Conservation (phyloP, 2,113 vertebrate genomes). For the Alligator sinensis region DNA sequence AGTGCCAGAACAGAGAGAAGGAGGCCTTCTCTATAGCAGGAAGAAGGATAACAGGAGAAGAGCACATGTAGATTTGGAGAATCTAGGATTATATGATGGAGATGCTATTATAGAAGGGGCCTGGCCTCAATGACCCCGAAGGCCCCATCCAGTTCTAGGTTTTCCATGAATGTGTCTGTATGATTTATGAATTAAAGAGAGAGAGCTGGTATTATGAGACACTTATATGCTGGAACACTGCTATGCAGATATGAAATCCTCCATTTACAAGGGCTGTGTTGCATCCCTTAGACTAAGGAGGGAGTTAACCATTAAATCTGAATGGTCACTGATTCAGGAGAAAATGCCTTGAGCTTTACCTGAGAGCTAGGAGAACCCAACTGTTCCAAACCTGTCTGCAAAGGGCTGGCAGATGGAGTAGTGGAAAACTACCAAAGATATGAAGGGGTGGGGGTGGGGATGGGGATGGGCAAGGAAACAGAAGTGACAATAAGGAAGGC, state of each 20-base stretch:
- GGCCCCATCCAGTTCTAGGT: no score
- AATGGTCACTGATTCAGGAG: accelerated
- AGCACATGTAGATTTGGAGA: no score
- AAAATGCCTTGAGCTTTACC: not conserved
- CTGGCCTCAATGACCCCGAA: no score
- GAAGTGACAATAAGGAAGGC: no score
- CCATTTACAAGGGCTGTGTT: not conserved
- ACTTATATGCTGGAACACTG: not conserved
- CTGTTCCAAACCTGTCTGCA: not conserved
- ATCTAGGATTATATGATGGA: no score
- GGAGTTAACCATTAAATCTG: not conserved
- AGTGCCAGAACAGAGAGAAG: no score
- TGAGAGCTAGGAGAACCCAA: not conserved
- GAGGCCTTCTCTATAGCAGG: no score
- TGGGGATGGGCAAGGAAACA: no score
- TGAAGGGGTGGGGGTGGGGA: not conserved
- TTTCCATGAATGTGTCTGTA: no score
- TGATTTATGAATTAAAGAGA: no score
- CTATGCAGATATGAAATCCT: not conserved
- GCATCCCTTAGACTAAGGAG: not conserved
- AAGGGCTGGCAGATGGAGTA: not conserved
- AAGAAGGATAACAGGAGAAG: no score
- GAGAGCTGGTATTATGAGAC: not conserved
- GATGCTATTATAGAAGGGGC: no score
- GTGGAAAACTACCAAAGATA: not conserved